phyloP scores from a whole-genome alignment of 1,140 invertebrate genomes.

The Drosophila virilis region DNA sequence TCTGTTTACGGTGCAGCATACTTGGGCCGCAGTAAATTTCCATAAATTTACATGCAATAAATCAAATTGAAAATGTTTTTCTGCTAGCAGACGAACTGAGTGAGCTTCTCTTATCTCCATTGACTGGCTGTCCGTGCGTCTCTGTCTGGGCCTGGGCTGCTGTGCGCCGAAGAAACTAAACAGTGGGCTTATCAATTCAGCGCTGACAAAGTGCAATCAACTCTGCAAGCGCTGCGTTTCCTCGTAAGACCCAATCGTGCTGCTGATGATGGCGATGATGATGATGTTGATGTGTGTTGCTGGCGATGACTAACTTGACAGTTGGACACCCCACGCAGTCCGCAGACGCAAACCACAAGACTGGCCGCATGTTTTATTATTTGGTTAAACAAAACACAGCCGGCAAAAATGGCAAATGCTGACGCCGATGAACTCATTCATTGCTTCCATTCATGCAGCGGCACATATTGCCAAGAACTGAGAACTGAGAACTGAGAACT shows the following conservation, averaged over 20 bases:
- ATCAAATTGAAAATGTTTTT: slow-evolving; percentile 79
- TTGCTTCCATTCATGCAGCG: slow-evolving; percentile 58
- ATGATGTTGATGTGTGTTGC: slow-evolving; percentile 16
- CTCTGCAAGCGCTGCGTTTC: slow-evolving; percentile 60
- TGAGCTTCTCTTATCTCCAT: slow-evolving; percentile 59
- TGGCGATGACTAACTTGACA: slow-evolving; percentile 61
- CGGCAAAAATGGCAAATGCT: slow-evolving; percentile 67
- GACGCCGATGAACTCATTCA: slow-evolving; percentile 75
- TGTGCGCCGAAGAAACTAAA: slow-evolving; percentile 61
- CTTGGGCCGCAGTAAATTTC: slow-evolving; percentile 70
- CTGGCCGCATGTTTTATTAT: slow-evolving; percentile 53
- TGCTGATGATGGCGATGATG: slow-evolving; percentile 6
- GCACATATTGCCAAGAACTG: slow-evolving; percentile 15
- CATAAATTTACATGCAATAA: slow-evolving; percentile 81
- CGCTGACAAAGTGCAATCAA: slow-evolving; percentile 76
- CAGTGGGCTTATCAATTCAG: slow-evolving; percentile 62
- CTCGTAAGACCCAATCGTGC: slow-evolving; percentile 38
- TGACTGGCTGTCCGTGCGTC: slow-evolving; percentile 40
- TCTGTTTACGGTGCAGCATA: slow-evolving; percentile 49
- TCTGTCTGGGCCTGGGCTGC: slow-evolving; percentile 22
- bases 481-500: slow-evolving; percentile 8
- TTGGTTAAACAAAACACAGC: slow-evolving; percentile 62
- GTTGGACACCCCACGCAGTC: slow-evolving; percentile 62
- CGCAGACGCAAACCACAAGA: slow-evolving; percentile 43
- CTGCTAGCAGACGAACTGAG: slow-evolving; percentile 33